Evolutionary conservation across 2,113 vertebrate species (phyloP), one percentile per base, ranked within the genome.

Genomic region (Semicossyphus pulcher): DNA sequence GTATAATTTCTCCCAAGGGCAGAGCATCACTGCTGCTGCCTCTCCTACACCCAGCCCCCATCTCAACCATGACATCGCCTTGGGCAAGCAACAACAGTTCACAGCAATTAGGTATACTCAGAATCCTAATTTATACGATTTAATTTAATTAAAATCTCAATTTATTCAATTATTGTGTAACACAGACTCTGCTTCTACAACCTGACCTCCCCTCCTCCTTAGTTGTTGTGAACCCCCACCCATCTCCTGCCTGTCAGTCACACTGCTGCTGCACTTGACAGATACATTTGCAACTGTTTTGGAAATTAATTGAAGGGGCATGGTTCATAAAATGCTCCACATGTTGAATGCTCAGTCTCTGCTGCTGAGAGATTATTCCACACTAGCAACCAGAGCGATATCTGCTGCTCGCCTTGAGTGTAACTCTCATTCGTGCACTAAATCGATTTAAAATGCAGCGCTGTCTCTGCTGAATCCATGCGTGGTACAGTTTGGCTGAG

Each of bases 51-150:
- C 72, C 74, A 74, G 42, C 72, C 66, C 79, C 79, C 63, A 65
- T 21, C 72, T 60, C 60, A 3, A 21, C 31, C 49, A 39, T 2
- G 18, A 64, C n/a, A 10, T 57, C 25, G 83, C 84, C 83, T 34
- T 25, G 36, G 77, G 76, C 82, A 75, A 84, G 47, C 49, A 68
- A 63, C 62, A 29, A 10, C 62, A 80, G 60, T 78, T 80, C 62
- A 86, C 59, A 72, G 79, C 85, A 86, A 87, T 90, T 87, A 86
- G 70, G 42, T 70, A 45, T 45, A 72, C 59, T 52, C 72, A 74
- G 86, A 88, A 84, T 90, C 53, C 66, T 85, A 85, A 89, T 89
- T 85, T 76, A 84, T 73, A 72, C 56, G 9, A 86, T 79, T 79
- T 76, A 44, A 88, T 86, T 78, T 57, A 74, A 87, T 88, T 85